Evolutionary conservation across 1,140 invertebrate genomes (phyloP), one percentile per base, ranked within the genome.

Genomic region (Uloborus diversus): DNA sequence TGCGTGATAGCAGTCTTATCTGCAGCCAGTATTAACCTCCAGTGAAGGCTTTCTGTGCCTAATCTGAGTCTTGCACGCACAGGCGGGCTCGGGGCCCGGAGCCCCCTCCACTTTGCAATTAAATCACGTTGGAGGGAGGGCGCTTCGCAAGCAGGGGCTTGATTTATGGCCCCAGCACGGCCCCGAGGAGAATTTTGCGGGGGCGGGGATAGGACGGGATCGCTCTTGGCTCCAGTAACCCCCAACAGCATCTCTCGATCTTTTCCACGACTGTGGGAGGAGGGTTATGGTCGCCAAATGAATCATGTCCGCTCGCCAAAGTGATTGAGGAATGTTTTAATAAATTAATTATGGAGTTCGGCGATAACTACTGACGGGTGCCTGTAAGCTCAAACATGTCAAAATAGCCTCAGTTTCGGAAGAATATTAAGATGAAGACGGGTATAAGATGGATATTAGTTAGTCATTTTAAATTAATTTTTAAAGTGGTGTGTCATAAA

Each of bases 1-100:
- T 75, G 71, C 71, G 71, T 75, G 71, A 75, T 75, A 62, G 57
- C 14, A 20, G 28, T 33, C 71, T 62, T 75, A 75, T 75, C 71
- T 75, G 42, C 30, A 64, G 71, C 71, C 37, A 51, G 71, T 75
- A 64, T 75, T 75, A 75, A 75, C 71, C 71, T 75, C 47, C 32
- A 5, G 30, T 17, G 49, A 69, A 56, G 66, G 47, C 51, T 66
- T 69, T 13, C 9, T 32, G 61, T 57, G 53, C 71, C 64, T 75
- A 75, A 75, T 75, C 71, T 75, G 42, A 51, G 32, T 53, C 57
- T 64, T 14, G 59, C 59, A 75, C 71, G 71, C 71, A 75, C 42
- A 42, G 37, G 37, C 37, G 9, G 37, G 17, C 9, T 17, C 17
- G 28, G 59, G 20, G 4, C 7, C 23, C 28, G n/a, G n/a, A n/a